Percentiles rank a stretch among this genome's conserved stretches.
Conservation (phyloP, 2,888 invertebrate genomes). For the Drosophila macrospina region DNA sequence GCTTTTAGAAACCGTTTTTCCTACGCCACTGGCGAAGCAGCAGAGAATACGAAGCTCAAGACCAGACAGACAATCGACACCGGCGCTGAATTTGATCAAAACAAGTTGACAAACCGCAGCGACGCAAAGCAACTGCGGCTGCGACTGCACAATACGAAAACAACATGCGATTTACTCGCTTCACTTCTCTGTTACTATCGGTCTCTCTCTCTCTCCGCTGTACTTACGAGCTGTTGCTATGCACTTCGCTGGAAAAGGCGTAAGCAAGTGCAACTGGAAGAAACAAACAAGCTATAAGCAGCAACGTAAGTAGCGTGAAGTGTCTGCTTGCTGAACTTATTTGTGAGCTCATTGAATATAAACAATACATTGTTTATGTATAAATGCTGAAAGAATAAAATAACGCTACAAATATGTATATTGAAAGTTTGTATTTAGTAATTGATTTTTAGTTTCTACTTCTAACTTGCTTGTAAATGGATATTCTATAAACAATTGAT, state of each 20-base stretch:
- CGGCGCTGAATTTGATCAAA: constrained; percentile 57
- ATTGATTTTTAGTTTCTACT: too few species aligned
- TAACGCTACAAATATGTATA: not conserved
- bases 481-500: not conserved
- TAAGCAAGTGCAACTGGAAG: constrained; percentile 59
- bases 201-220: not conserved
- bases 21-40: constrained; percentile 46
- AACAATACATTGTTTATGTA: not conserved
- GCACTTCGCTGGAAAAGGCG: constrained; percentile 47
- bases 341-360: not conserved
- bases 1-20: not conserved
- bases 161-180: constrained; percentile 45
- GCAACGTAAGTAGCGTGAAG: constrained; percentile 29
- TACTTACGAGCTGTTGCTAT: constrained; percentile 52
- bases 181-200: constrained; percentile 1
- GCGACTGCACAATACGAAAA: constrained; percentile 54
- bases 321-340: not conserved
- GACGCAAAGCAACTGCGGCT: constrained; percentile 2
- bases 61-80: constrained; percentile 10
- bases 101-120: constrained; percentile 56
- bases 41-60: constrained; percentile 29
- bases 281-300: constrained; percentile 54
- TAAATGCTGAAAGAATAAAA: too few species aligned
- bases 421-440: not conserved
- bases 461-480: too few species aligned